Percentiles rank a stretch among this genome's conserved stretches.
These are phyloP conservation scores for Proales similis DNA, from an alignment of 1,140 invertebrate genomes.

Conservation along the genomic window DNA sequence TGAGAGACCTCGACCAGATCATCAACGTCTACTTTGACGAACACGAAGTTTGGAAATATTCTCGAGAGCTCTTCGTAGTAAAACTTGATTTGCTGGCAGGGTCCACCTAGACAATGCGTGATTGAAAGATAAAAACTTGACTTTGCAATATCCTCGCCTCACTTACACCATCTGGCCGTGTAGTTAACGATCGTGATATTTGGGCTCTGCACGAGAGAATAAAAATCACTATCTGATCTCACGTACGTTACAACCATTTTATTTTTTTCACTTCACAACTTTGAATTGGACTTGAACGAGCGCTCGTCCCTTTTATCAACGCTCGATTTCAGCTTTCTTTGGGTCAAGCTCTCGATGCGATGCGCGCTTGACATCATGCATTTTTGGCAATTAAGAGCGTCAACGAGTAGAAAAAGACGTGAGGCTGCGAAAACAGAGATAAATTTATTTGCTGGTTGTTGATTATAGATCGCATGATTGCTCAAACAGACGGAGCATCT, in stretches of 20 bases:
- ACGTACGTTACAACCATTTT: conserved; percentile 27
- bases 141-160: not conserved
- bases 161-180: conserved; percentile 35
- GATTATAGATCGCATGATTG: too few relatives aligned
- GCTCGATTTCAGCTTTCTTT: too few relatives aligned
- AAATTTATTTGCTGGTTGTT: too few relatives aligned
- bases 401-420: too few relatives aligned
- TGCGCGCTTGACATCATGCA: too few relatives aligned
- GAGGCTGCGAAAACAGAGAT: too few relatives aligned
- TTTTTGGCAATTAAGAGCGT: too few relatives aligned
- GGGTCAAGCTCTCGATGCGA: too few relatives aligned
- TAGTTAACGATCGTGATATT: conserved; percentile 19
- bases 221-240: not conserved
- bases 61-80: conserved; percentile 34
- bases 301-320: too few relatives aligned
- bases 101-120: conserved; percentile 8
- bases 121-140: not conserved
- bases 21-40: conserved; percentile 37
- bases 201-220: conserved; percentile 7
- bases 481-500: too few relatives aligned
- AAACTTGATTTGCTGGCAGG: conserved; percentile 19
- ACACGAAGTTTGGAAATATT: conserved; percentile 27
- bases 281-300: too few relatives aligned
- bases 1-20: conserved; percentile 7
- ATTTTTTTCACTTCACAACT: too few relatives aligned